Evolutionary conservation across 2,113 vertebrate genomes (phyloP).

Genomic region (Gobio gobio): DNA sequence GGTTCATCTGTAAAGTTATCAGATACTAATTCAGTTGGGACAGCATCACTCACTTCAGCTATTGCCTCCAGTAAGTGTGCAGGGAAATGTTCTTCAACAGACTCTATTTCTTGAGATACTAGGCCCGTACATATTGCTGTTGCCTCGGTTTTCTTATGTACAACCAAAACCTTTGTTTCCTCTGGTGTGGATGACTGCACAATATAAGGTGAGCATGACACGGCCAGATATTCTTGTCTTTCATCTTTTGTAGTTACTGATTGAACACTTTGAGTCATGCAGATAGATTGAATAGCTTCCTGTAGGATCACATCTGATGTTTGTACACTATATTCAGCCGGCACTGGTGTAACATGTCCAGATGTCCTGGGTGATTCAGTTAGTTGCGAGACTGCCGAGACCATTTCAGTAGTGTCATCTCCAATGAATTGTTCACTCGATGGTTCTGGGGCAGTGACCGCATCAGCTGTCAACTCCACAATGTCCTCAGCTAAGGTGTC

Average conservation of each 20-base stretch:
- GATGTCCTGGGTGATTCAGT: constrained; percentile 85
- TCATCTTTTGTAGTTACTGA: constrained; percentile 50
- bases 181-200: constrained; percentile 53
- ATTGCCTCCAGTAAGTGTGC: constrained; percentile 53
- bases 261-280: constrained; percentile 53
- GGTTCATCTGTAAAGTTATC: constrained; percentile 50
- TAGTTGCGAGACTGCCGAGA: constrained; percentile 89
- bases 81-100: constrained; percentile 41
- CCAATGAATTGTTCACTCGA: constrained; percentile 72
- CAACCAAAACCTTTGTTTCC: constrained; percentile 44
- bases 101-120: constrained; percentile 58
- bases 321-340: constrained; percentile 68
- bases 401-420: constrained; percentile 86
- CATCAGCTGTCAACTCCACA: constrained; percentile 80
- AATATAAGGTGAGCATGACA: constrained; percentile 55
- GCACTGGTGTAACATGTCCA: constrained; percentile 85
- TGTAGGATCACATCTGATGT: constrained; percentile 78
- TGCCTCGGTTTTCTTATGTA: constrained; percentile 57
- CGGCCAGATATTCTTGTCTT: constrained; percentile 50
- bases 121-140: constrained; percentile 54
- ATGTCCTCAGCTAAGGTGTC: constrained; percentile 77
- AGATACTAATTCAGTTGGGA: constrained; percentile 57
- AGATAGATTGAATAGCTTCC: constrained; percentile 80
- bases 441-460: constrained; percentile 81
- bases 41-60: constrained; percentile 58